Evolutionary conservation across 2,113 vertebrate species (phyloP).

Genomic region (Paracanthobrama guichenoti): DNA sequence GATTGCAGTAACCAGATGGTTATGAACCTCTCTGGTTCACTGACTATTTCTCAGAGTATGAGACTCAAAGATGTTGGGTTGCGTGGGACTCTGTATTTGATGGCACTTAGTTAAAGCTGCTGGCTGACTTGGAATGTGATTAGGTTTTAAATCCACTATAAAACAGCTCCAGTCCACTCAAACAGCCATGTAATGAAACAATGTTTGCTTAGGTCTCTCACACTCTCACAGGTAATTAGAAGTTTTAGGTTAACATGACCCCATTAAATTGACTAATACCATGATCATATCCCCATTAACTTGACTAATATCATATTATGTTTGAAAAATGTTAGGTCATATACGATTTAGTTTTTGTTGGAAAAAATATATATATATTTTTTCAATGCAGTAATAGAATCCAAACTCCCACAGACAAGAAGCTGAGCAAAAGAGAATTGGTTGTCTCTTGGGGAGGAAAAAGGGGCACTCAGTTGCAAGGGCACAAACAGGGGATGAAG

Average conservation of each 20-base stretch:
- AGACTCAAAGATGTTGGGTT: not conserved
- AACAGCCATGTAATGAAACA: not conserved
- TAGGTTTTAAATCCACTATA: slow-evolving; percentile 1
- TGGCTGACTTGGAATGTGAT: not conserved
- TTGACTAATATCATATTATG: not conserved
- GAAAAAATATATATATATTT: fast-evolving
- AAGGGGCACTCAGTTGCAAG: slow-evolving; percentile 30
- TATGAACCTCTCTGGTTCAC: slow-evolving; percentile 46
- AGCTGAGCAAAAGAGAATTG: not conserved
- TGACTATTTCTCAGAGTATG: not conserved
- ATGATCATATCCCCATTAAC: not conserved
- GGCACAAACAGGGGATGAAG: slow-evolving; percentile 22
- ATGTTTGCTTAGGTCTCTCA: not conserved
- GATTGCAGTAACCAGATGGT: slow-evolving; percentile 53
- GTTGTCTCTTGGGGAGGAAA: not conserved
- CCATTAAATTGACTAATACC: not conserved
- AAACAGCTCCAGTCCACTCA: not conserved
- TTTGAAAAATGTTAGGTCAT: not conserved
- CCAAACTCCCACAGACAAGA: not conserved
- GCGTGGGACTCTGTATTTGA: not conserved
- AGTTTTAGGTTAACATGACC: not conserved
- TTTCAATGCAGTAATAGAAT: not conserved
- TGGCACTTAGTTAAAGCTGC: slow-evolving; percentile 20
- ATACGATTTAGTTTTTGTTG: not conserved
- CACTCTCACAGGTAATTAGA: not conserved